Percentiles rank a stretch among this genome's conserved stretches.
Evolutionary conservation across 2,888 invertebrate species (phyloP).

Genomic region (Acanthosepion lycidas): DNA sequence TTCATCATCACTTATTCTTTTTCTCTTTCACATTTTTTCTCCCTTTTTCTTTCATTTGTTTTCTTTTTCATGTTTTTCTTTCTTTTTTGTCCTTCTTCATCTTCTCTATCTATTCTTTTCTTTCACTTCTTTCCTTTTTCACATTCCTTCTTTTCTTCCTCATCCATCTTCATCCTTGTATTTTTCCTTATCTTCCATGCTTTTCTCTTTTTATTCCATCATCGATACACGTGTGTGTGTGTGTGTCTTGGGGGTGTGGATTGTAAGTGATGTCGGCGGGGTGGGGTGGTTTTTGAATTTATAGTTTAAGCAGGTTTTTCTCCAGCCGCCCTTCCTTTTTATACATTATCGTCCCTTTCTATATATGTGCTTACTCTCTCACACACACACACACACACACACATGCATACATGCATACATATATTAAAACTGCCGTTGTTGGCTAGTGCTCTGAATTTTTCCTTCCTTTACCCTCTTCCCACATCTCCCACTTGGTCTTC

Average conservation of each 20-base stretch:
- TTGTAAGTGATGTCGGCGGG: not conserved
- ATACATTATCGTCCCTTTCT: not conserved
- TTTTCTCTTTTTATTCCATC: not conserved
- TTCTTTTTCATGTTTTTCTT: too few relatives aligned
- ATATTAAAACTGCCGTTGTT: not conserved
- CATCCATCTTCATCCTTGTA: too few relatives aligned
- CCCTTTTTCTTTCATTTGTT: not conserved
- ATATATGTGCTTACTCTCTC: too few relatives aligned
- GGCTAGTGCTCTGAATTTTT: not conserved
- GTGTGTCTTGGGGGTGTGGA: not conserved
- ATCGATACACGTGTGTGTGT: not conserved
- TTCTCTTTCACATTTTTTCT: not conserved
- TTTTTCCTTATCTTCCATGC: not conserved
- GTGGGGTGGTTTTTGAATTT: not conserved
- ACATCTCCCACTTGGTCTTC: not conserved
- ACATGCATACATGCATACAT: not conserved
- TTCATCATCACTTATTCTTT: not conserved
- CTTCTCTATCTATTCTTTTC: not conserved
- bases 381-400: not conserved
- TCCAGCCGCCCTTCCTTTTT: not conserved
- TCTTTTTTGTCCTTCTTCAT: not conserved
- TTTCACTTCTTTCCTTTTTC: not conserved
- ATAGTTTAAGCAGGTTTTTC: conserved; percentile 33
- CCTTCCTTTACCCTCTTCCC: not conserved
- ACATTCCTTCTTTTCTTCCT: not conserved